Percentiles rank a stretch among this genome's conserved stretches.
phyloP scores from a whole-genome alignment of 2,888 invertebrate species.

The Meteorus cinctellus region DNA sequence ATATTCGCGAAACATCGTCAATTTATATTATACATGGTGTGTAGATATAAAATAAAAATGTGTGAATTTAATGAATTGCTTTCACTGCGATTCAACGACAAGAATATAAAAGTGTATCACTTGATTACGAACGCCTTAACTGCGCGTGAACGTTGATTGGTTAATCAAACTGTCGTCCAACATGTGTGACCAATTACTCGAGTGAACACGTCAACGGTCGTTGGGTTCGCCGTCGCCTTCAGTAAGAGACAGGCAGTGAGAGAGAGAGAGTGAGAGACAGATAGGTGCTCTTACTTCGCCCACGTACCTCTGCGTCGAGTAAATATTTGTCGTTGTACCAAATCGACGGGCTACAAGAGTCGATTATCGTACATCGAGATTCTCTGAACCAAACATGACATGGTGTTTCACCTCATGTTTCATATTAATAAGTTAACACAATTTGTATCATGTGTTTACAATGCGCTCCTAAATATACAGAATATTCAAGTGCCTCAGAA shows the following conservation, averaged over 20 bases:
- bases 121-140: conserved; percentile 22
- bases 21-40: not conserved
- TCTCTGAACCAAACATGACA: conserved; percentile 8
- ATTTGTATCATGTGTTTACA: not conserved
- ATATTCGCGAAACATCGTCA: not conserved
- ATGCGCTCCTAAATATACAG: no score
- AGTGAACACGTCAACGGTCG: conserved; percentile 38
- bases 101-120: conserved; percentile 17
- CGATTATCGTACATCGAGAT: conserved; percentile 33
- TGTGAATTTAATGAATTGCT: conserved; percentile 32
- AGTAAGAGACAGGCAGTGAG: conserved; percentile 3
- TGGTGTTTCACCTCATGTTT: not conserved
- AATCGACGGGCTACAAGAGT: conserved; percentile 29
- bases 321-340: conserved; percentile 29
- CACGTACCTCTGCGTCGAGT: conserved; percentile 29
- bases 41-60: not conserved
- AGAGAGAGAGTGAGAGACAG: conserved; percentile 1
- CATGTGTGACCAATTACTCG: conserved; percentile 46
- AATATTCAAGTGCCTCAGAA: no score
- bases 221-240: conserved; percentile 26
- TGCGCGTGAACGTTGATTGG: conserved; percentile 28
- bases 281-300: conserved; percentile 23
- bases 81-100: not conserved
- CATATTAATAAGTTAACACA: not conserved
- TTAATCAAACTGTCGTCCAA: conserved; percentile 36